phyloP scores from a whole-genome alignment of 2,797 vertebrate genomes.

The Takifugu ocellatus region DNA sequence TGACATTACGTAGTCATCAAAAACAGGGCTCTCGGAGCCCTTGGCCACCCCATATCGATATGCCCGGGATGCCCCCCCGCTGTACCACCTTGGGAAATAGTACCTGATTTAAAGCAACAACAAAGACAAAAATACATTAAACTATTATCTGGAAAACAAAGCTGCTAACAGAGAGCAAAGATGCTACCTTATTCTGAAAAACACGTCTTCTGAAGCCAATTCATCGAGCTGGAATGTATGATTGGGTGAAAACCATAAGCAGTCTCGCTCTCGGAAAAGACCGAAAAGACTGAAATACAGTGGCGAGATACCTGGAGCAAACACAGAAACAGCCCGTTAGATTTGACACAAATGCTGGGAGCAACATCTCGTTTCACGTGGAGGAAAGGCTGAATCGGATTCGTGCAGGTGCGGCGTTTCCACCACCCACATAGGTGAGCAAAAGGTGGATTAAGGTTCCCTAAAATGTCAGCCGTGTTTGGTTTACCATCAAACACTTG shows the following conservation, averaged over 20 bases:
- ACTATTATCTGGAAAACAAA: background rate
- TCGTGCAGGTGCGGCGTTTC: slow-evolving; percentile 20
- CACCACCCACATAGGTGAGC: slow-evolving; percentile 38
- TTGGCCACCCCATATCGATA: slow-evolving; percentile 84
- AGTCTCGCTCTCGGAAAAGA: slow-evolving; percentile 83
- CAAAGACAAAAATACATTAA: background rate
- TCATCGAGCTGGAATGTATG: slow-evolving; percentile 87
- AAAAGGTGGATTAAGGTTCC: slow-evolving; percentile 34
- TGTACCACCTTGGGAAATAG: slow-evolving; percentile 94
- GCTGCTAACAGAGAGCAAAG: background rate
- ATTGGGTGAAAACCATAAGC: slow-evolving; percentile 89
- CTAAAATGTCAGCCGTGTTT: slow-evolving; percentile 61
- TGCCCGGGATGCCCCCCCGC: slow-evolving; percentile 79
- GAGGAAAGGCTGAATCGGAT: background rate
- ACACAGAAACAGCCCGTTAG: slow-evolving; percentile 1
- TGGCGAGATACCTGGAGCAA: slow-evolving; percentile 83
- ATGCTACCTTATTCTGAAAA: slow-evolving; percentile 84
- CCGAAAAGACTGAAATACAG: slow-evolving; percentile 88
- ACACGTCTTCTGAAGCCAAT: slow-evolving; percentile 73
- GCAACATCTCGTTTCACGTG: background rate
- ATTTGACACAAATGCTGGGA: too few species aligned
- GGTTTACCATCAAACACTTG: slow-evolving; percentile 57
- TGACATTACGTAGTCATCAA: slow-evolving; percentile 89
- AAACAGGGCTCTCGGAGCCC: slow-evolving; percentile 84
- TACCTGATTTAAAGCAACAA: slow-evolving; percentile 69